phyloP scores from a whole-genome alignment of 2,888 invertebrate species.

The Metalampra italica region DNA sequence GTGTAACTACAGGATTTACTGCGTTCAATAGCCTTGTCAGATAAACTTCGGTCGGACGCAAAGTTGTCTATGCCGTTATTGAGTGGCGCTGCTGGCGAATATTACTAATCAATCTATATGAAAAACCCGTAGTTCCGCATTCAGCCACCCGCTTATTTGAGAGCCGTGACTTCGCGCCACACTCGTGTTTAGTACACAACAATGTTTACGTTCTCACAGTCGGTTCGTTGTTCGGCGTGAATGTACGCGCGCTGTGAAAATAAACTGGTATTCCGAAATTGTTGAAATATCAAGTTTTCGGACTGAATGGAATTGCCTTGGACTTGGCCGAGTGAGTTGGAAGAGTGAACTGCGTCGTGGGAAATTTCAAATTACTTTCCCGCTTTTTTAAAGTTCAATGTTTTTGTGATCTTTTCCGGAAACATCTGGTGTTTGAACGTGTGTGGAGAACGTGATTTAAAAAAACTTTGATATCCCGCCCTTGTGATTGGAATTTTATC shows the following conservation, averaged over 20 bases:
- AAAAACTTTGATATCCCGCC: too few relatives aligned
- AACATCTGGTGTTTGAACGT: neutral
- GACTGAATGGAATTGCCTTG: neutral
- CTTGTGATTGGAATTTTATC: neutral
- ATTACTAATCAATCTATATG: neutral
- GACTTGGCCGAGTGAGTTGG: neutral
- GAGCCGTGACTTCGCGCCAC: slow-evolving; percentile 28
- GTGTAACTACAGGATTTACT: slow-evolving; percentile 8
- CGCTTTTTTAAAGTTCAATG: neutral
- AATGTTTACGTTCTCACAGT: slow-evolving; percentile 50
- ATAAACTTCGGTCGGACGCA: slow-evolving; percentile 22
- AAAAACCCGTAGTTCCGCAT: neutral
- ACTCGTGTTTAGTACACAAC: slow-evolving; percentile 33
- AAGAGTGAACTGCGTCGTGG: neutral
- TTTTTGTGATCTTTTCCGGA: neutral
- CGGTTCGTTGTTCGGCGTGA: slow-evolving; percentile 30
- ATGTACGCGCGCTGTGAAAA: slow-evolving; percentile 21
- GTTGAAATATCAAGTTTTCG: too few relatives aligned
- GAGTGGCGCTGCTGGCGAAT: neutral
- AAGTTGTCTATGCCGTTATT: neutral
- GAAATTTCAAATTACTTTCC: neutral
- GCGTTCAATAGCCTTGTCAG: slow-evolving; percentile 47
- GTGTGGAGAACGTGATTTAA: too few relatives aligned
- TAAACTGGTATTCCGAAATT: too few relatives aligned
- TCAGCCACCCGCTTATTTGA: neutral